A percentile compares a stretch with the other conserved stretches of the same genome.
phyloP scores from a whole-genome alignment of 1,140 invertebrate genomes.

The Ganaspis sp. region DNA sequence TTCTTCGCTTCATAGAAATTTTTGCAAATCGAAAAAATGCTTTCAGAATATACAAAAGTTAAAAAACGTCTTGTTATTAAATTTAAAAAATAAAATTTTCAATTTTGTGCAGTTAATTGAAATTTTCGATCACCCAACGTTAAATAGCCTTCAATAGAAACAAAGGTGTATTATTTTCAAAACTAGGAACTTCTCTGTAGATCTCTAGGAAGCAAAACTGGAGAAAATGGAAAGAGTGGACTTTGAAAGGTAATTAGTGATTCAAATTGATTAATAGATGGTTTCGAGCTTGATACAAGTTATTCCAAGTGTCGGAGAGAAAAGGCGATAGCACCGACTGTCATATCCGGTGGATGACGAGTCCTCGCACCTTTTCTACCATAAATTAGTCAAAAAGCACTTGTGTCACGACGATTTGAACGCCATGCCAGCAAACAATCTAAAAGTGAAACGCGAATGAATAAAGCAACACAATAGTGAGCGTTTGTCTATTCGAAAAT shows the following conservation, averaged over 20 bases:
- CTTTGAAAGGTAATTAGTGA: constrained; percentile 15
- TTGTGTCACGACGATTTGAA: constrained; percentile 40
- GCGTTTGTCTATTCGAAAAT: not conserved
- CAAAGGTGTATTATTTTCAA: not conserved
- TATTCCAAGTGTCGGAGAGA: constrained; percentile 5
- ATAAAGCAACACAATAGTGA: not conserved
- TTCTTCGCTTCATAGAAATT: too few species aligned
- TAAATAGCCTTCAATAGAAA: too few species aligned
- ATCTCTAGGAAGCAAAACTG: not conserved
- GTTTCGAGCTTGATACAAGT: not conserved
- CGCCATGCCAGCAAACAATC: constrained; percentile 35
- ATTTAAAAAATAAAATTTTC: too few species aligned
- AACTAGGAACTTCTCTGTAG: not conserved
- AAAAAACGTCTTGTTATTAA: too few species aligned
- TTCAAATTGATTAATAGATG: constrained; percentile 24
- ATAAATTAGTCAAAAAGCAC: constrained; percentile 49
- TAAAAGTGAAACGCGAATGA: constrained; percentile 17
- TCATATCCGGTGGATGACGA: constrained; percentile 45
- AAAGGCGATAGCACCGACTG: constrained; percentile 18
- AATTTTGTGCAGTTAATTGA: too few species aligned
- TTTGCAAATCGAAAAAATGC: too few species aligned
- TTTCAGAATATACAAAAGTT: too few species aligned
- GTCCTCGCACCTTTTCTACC: constrained; percentile 51
- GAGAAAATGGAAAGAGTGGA: not conserved
- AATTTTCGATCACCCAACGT: too few species aligned